Percentiles rank a stretch among this genome's conserved stretches.
Evolutionary conservation across 2,113 vertebrate species (phyloP).

Genomic region (Alexandromys fortis): DNA sequence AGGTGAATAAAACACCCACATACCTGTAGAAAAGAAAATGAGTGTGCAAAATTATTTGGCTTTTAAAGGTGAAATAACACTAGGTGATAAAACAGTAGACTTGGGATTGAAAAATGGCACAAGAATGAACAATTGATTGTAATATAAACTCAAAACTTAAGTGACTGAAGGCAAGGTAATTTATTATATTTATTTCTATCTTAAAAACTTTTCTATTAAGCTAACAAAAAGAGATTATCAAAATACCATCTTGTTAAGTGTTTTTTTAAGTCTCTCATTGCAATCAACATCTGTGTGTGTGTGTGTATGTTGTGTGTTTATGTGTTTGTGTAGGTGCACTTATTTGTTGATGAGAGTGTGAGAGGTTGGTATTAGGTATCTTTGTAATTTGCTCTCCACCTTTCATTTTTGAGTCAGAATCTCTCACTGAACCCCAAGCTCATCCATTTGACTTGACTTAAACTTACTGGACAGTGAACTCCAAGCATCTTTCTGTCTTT

Average conservation of each 20-base stretch:
- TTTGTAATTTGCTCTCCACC: background rate
- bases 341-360: background rate
- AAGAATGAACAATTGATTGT: slow-evolving; percentile 18
- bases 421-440: background rate
- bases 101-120: background rate
- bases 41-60: background rate
- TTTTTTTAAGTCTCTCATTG: background rate
- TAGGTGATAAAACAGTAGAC: background rate
- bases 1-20: background rate
- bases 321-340: background rate
- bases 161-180: background rate
- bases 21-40: background rate
- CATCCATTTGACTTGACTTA: background rate
- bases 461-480: no score
- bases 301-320: background rate
- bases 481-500: background rate
- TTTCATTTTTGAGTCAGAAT: background rate
- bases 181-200: background rate
- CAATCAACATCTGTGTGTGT: background rate
- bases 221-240: background rate
- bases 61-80: background rate
- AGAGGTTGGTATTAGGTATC: background rate
- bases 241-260: background rate
- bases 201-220: background rate
- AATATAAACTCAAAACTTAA: slow-evolving; percentile 30